Evolutionary conservation across 1,140 invertebrate species (phyloP), one percentile per base, ranked within the genome.

Genomic region (Nymphalis io): DNA sequence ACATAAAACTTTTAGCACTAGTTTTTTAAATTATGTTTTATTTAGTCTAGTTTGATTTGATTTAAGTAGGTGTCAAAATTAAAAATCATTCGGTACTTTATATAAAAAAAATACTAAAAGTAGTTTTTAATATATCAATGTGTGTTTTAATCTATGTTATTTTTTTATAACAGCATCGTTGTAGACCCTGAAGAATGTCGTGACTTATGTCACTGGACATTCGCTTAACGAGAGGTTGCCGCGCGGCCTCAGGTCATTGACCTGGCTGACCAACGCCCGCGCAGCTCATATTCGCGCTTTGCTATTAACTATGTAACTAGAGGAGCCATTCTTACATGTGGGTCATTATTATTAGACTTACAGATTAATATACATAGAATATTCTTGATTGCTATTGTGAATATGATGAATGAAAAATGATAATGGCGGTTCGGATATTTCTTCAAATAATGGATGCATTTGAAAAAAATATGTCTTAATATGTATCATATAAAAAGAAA

Each of bases 261-360:
- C 84, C 85, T 77, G 68, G 65, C 73, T 87, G 85, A 87, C 85
- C 87, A 81, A 75, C 84, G 87, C 85, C 77, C 68, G 85, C 87
- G 87, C 87, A 85, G 70, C 83, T 79, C 76, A 68, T 73, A 77
- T 81, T 81, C 78, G 79, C 81, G 74, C 76, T 79, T 80, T 71
- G 77, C 80, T 66, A 59, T 48, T 39, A 60, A 51, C 5, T 51
- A 55, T 51, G 62, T 65, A 57, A 57, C 33, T 55, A 51, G 8
- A 55, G 33, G 48, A 11, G 38, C 16, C 21, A 33, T 44, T 60
- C 16, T 21, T 62, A 38, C 53, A 65, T 57, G 39, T 65, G 8
- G 62, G 62, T 65, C 62, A 65, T 42, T 65, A 57, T 65, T 55
- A 55, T 21, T 33, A 55, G 20, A 27, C 51, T 20, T 21, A n/a